Conservation (phyloP, 1,140 invertebrate species). For the Rhynchophorus ferrugineus region DNA sequence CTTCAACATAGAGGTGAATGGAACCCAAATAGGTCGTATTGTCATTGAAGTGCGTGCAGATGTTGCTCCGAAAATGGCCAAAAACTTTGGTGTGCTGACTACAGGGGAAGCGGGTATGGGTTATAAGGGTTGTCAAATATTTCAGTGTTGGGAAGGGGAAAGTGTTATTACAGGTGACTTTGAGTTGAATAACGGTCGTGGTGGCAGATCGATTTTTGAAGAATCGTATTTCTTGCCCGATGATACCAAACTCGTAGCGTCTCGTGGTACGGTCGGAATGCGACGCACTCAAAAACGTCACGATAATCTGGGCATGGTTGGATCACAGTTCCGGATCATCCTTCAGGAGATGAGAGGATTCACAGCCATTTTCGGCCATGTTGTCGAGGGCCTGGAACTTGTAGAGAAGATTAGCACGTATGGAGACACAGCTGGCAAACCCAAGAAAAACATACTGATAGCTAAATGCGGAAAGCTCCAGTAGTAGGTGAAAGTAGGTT, state of each 20-base stretch:
- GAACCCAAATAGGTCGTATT: conserved; percentile 61
- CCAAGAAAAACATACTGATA: conserved; percentile 65
- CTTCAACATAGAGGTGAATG: conserved; percentile 70
- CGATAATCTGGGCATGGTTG: conserved; percentile 72
- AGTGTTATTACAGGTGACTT: conserved; percentile 76
- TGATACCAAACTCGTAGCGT: conserved; percentile 68
- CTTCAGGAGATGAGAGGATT: conserved; percentile 73
- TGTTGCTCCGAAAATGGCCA: conserved; percentile 81
- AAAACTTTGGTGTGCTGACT: conserved; percentile 77
- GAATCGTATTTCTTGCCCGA: conserved; percentile 75
- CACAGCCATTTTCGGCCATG: conserved; percentile 75
- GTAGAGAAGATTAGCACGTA: conserved; percentile 71
- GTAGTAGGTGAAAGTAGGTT: conserved; percentile 19
- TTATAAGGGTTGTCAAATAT: conserved; percentile 71
- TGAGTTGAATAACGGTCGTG: conserved; percentile 72
- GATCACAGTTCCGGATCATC: conserved; percentile 76
- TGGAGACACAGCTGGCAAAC: conserved; percentile 69
- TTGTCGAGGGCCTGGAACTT: conserved; percentile 71
- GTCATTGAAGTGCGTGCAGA: conserved; percentile 78
- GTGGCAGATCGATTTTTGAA: conserved; percentile 68
- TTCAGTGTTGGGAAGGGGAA: conserved; percentile 76
- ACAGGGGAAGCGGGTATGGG: conserved; percentile 72
- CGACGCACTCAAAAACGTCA: conserved; percentile 70
- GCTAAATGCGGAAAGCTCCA: conserved; percentile 68
- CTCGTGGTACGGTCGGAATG: conserved; percentile 74